Percentiles rank a stretch among this genome's conserved stretches.
Conservation (phyloP, 2,797 vertebrate genomes). For the Lithobates sylvaticus region DNA sequence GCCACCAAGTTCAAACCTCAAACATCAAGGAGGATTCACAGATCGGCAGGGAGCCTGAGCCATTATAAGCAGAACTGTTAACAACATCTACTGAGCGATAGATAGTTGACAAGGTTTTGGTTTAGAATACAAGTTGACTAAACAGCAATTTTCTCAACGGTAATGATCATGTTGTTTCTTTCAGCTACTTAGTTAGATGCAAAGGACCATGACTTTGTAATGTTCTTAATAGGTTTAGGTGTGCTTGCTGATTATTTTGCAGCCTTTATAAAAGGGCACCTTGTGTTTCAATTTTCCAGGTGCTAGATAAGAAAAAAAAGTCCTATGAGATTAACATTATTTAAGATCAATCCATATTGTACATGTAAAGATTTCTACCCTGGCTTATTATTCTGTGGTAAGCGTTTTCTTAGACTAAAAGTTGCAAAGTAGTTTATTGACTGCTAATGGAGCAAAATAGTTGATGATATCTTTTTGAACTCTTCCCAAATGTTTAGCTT, state of each 20-base stretch:
- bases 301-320: background rate
- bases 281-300: background rate
- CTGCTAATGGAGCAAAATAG: background rate
- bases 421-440: background rate
- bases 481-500: constrained; percentile 2
- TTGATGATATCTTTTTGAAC: background rate
- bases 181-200: no score
- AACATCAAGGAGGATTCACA: no score
- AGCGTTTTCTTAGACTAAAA: background rate
- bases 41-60: no score
- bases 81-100: no score
- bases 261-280: background rate
- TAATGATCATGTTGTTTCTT: no score
- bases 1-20: no score
- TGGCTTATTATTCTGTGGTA: constrained; percentile 6
- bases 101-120: no score
- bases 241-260: background rate
- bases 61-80: no score
- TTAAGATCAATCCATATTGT: background rate
- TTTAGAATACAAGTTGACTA: no score
- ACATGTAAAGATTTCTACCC: background rate
- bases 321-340: background rate
- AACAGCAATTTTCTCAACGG: no score
- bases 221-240: background rate
- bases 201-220: no score